These are phyloP conservation scores for Corella eumyota DNA, from an alignment of 23 tunicate species.

Conservation along the genomic window DNA sequence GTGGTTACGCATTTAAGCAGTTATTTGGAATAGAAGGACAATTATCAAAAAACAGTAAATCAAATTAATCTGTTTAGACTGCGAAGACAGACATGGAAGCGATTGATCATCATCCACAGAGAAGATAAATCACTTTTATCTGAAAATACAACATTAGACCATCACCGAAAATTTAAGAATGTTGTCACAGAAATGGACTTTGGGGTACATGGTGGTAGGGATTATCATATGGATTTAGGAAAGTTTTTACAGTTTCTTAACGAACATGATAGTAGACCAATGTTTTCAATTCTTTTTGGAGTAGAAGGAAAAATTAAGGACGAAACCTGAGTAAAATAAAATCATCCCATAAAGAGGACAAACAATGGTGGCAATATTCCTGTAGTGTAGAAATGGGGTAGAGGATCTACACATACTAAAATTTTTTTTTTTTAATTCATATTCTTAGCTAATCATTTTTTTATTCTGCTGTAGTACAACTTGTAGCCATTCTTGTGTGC, in stretches of 20 bases:
- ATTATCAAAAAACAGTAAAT: slow-evolving; percentile 10
- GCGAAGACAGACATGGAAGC: slow-evolving; percentile 68
- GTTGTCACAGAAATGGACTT: slow-evolving; percentile 48
- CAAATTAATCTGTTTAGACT: slow-evolving; percentile 18
- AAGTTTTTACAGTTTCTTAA: slow-evolving; percentile 49
- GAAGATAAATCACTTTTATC: background rate
- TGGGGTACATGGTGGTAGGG: slow-evolving; percentile 87
- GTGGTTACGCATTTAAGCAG: slow-evolving; percentile 21
- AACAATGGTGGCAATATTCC: too few relatives aligned
- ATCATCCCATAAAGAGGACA: too few relatives aligned
- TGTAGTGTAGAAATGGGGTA: too few relatives aligned
- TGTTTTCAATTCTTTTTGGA: slow-evolving; percentile 73
- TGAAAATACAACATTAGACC: background rate
- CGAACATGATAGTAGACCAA: slow-evolving; percentile 33
- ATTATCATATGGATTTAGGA: slow-evolving; percentile 96
- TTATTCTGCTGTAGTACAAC: too few relatives aligned
- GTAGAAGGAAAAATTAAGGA: slow-evolving; percentile 89
- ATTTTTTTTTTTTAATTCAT: too few relatives aligned
- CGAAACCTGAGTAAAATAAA: too few relatives aligned
- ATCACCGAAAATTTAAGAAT: slow-evolving; percentile 27
- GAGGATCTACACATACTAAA: too few relatives aligned
- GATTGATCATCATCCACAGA: slow-evolving; percentile 50
- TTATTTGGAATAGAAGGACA: slow-evolving; percentile 53
- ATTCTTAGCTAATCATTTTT: too few relatives aligned
- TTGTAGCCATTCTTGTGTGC: too few relatives aligned